Conservation (phyloP, 2,113 vertebrate genomes). For the Amphiprion percula region DNA sequence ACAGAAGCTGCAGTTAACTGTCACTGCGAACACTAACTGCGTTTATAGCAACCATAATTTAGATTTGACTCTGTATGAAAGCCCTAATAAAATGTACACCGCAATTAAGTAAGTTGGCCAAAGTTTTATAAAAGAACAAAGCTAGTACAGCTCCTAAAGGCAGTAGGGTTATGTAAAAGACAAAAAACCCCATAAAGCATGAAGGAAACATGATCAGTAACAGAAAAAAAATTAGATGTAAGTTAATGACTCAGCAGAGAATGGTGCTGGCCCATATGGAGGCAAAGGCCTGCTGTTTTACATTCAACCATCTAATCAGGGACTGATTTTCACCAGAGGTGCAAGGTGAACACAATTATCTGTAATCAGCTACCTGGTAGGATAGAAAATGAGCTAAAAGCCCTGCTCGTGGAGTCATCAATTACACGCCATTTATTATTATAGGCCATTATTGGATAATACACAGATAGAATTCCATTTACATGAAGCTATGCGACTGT, state of each 20-base stretch:
- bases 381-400: conserved; percentile 20
- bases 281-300: conserved; percentile 22
- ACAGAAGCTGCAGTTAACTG: too few relatives aligned
- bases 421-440: background rate
- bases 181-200: too few relatives aligned
- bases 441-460: conserved; percentile 1
- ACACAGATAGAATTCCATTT: background rate
- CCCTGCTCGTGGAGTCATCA: background rate
- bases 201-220: too few relatives aligned
- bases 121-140: too few relatives aligned
- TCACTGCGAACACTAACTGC: too few relatives aligned
- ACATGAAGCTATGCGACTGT: background rate
- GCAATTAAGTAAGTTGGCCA: too few relatives aligned
- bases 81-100: too few relatives aligned
- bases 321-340: conserved; percentile 41
- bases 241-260: conserved; percentile 15
- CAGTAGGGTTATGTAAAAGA: too few relatives aligned
- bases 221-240: background rate
- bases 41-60: too few relatives aligned
- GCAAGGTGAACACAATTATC: conserved; percentile 37
- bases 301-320: conserved; percentile 44
- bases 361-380: conserved; percentile 42
- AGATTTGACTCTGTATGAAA: too few relatives aligned
- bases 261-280: conserved; percentile 3
- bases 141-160: too few relatives aligned